Percentiles rank a stretch among this genome's conserved stretches.
Evolutionary conservation across 2,888 invertebrate genomes (phyloP).

Genomic region (Spodoptera littoralis): DNA sequence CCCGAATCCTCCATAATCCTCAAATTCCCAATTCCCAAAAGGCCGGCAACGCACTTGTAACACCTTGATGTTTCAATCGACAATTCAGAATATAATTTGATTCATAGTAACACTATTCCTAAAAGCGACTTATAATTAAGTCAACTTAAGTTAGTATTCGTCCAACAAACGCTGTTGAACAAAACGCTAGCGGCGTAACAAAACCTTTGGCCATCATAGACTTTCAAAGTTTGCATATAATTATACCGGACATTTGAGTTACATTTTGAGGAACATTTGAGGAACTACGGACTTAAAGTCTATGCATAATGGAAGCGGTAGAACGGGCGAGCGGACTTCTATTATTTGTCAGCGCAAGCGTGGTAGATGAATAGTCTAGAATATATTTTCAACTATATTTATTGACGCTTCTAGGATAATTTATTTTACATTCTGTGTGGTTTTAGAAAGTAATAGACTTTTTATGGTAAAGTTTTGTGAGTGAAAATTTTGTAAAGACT

Average conservation of each 20-base stretch:
- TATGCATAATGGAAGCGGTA: constrained; percentile 46
- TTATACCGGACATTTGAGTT: constrained; percentile 50
- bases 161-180: constrained; percentile 22
- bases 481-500: no score
- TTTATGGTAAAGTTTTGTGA: no score
- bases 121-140: not conserved
- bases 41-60: no score
- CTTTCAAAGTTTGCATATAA: constrained; percentile 59
- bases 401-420: constrained; percentile 1
- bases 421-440: no score
- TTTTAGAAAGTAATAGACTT: no score
- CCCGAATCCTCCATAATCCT: no score
- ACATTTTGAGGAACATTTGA: constrained; percentile 47
- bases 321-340: constrained; percentile 5
- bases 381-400: constrained; percentile 3
- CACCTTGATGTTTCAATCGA: no score
- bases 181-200: constrained; percentile 29
- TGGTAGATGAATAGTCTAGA: constrained; percentile 16
- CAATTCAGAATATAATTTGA: not conserved
- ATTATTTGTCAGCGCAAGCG: constrained; percentile 24
- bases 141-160: constrained; percentile 16
- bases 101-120: not conserved
- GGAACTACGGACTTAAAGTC: constrained; percentile 18
- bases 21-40: no score
- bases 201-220: constrained; percentile 41